These are phyloP conservation scores for Phycodurus eques DNA, from an alignment of 2,113 vertebrate genomes.

Conservation along the genomic window DNA sequence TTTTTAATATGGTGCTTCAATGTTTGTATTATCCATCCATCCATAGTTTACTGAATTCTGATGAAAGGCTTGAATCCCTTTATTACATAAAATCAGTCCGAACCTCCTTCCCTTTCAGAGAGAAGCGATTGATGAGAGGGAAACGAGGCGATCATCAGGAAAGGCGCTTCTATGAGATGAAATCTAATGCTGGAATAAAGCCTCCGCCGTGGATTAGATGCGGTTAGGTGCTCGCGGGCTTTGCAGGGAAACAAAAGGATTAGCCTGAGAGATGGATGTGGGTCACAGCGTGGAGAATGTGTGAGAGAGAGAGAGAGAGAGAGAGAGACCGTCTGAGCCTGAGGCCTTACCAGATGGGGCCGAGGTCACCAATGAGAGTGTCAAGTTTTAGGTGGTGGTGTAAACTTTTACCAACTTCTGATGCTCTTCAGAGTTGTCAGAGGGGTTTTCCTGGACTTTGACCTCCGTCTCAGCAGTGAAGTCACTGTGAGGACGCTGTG, in stretches of 20 bases:
- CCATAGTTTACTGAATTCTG: too few relatives aligned
- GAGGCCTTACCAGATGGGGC: not conserved
- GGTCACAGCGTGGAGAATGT: conserved; percentile 54
- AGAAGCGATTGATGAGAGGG: conserved; percentile 28
- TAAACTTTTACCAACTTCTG: not conserved
- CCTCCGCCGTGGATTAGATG: conserved; percentile 63
- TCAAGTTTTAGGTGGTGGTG: not conserved
- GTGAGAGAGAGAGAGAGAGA: not conserved
- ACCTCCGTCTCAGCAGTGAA: conserved; percentile 35
- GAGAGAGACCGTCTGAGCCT: not conserved
- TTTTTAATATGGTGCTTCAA: not conserved
- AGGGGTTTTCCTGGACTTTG: conserved; percentile 27
- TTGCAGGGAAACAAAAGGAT: conserved; percentile 67
- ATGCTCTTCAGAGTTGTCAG: not conserved
- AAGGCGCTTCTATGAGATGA: conserved; percentile 37
- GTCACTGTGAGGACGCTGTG: conserved; percentile 40
- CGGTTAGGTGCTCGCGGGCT: conserved; percentile 52
- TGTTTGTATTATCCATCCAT: not conserved
- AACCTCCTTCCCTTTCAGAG: not conserved
- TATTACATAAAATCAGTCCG: not conserved
- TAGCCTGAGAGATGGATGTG: conserved; percentile 60
- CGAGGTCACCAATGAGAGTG: not conserved
- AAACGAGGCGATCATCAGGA: conserved; percentile 34
- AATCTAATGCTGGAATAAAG: conserved; percentile 54
- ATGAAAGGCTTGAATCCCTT: too few relatives aligned